A percentile compares a stretch with the other conserved stretches of the same genome.
These are phyloP conservation scores for Dryocosmus kuriphilus DNA, from an alignment of 2,888 invertebrate species.

Conservation along the genomic window DNA sequence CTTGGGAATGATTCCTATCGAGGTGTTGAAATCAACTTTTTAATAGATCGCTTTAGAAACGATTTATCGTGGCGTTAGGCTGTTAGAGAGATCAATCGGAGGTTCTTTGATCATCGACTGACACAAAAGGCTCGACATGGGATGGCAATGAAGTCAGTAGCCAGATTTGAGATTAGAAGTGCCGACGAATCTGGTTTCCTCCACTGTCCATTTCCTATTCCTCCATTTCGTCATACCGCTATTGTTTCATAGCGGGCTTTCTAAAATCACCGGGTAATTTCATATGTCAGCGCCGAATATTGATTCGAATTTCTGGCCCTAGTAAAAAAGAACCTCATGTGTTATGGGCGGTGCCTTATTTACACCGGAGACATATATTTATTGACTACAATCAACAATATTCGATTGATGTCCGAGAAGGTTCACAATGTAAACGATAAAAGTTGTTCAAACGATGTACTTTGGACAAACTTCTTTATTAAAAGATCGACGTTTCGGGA, in stretches of 20 bases:
- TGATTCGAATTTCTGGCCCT: slow-evolving; percentile 76
- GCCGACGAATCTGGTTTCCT: slow-evolving; percentile 19
- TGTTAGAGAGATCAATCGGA: slow-evolving; percentile 18
- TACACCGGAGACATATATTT: too few relatives aligned
- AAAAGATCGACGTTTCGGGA: too few relatives aligned
- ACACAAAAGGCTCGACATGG: background rate
- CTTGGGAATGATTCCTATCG: slow-evolving; percentile 8
- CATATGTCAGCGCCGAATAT: slow-evolving; percentile 77
- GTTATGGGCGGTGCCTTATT: too few relatives aligned
- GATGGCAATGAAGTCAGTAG: slow-evolving; percentile 20
- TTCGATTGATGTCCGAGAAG: too few relatives aligned
- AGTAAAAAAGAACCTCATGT: too few relatives aligned
- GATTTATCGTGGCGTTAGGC: slow-evolving; percentile 18
- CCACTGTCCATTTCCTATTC: slow-evolving; percentile 29
- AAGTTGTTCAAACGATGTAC: too few relatives aligned
- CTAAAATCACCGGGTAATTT: slow-evolving; percentile 66
- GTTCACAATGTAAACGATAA: too few relatives aligned
- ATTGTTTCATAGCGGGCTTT: slow-evolving; percentile 69
- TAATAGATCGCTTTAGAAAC: slow-evolving; percentile 20
- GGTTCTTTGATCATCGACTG: slow-evolving; percentile 17
- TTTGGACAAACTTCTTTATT: too few relatives aligned
- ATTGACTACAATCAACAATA: too few relatives aligned
- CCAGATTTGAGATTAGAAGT: slow-evolving; percentile 28
- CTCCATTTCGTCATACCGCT: slow-evolving; percentile 10
- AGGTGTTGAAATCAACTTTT: background rate